Conservation (phyloP, 2,797 vertebrate species). For the Tolypeutes matacus region DNA sequence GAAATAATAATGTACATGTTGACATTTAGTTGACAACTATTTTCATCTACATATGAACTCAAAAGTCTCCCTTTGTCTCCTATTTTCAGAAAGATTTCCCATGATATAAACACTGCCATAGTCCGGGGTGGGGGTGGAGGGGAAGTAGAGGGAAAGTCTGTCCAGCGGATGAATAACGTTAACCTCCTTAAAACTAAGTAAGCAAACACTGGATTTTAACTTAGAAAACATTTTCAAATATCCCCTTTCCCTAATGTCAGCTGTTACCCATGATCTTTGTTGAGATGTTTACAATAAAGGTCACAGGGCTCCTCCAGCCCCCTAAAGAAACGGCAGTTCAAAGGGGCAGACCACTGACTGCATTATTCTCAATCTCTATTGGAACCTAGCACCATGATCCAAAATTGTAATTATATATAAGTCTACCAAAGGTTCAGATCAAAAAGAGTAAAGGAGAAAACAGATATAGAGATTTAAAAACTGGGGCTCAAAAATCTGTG, state of each 20-base stretch:
- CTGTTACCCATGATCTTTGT: constrained; percentile 21
- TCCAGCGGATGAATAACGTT: constrained; percentile 32
- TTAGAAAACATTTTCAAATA: constrained; percentile 18
- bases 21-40: constrained; percentile 46
- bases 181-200: constrained; percentile 52
- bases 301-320: neutral
- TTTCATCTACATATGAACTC: constrained; percentile 35
- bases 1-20: constrained; percentile 9
- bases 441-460: neutral
- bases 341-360: neutral
- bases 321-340: constrained; percentile 6
- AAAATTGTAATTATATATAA: constrained; percentile 25
- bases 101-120: constrained; percentile 13
- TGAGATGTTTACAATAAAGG: constrained; percentile 2
- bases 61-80: neutral
- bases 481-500: neutral
- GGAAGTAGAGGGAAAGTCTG: neutral
- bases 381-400: neutral
- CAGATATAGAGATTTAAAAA: neutral
- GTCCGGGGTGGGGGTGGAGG: no score
- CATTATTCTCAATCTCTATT: neutral
- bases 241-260: constrained; percentile 6
- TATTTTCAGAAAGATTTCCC: constrained; percentile 24
- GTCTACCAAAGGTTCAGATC: neutral
- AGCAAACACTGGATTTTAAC: constrained; percentile 37